A percentile compares a stretch with the other conserved stretches of the same genome.
Evolutionary conservation across 1,140 invertebrate species (phyloP).

Genomic region (Heliconius hermathena): DNA sequence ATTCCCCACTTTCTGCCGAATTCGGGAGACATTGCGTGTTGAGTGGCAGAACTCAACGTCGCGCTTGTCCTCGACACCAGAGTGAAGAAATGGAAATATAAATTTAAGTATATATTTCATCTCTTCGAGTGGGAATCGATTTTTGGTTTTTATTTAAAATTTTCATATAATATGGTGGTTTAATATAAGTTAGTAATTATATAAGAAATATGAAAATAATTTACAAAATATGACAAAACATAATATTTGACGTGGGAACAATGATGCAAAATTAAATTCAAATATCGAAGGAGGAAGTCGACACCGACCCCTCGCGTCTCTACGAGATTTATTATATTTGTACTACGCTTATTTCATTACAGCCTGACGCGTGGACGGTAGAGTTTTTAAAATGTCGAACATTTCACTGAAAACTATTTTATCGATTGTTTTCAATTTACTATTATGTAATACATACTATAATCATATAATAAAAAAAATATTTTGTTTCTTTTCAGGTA

Average conservation of each 20-base stretch:
- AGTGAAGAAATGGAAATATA: too few species aligned
- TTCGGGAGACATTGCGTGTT: too few species aligned
- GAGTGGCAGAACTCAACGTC: too few species aligned
- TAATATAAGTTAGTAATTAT: neutral
- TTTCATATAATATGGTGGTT: too few species aligned
- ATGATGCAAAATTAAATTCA: constrained; percentile 78
- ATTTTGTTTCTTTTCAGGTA: constrained; percentile 25
- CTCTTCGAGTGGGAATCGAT: too few species aligned
- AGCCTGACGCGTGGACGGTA: constrained; percentile 51
- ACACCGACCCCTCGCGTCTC: constrained; percentile 69
- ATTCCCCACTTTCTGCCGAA: too few species aligned
- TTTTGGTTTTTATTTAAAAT: too few species aligned
- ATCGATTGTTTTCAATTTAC: too few species aligned
- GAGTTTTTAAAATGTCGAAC: constrained; percentile 33
- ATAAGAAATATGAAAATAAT: neutral
- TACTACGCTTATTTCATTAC: constrained; percentile 78
- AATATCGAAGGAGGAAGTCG: constrained; percentile 79
- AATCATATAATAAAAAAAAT: neutral
- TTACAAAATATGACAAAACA: neutral
- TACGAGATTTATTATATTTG: constrained; percentile 79
- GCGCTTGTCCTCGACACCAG: too few species aligned
- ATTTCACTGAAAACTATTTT: neutral
- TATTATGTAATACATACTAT: neutral
- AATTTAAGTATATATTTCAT: too few species aligned
- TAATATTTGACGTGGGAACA: constrained; percentile 45